Base-by-base conservation (phyloP, 2,888 invertebrate genomes). In the Chloroclysta siterata region DNA sequence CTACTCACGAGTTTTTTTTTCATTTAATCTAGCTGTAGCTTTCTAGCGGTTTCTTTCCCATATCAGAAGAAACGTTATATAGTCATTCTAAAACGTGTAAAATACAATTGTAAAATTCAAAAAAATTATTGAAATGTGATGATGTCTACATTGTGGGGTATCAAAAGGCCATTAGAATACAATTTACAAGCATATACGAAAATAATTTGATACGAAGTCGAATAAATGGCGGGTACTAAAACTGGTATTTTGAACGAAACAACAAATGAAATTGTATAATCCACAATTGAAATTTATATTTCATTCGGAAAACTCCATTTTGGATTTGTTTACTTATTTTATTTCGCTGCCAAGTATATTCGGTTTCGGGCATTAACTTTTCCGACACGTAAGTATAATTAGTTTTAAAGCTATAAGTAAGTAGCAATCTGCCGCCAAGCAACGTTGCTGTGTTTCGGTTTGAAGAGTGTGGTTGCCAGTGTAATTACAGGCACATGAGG, bases 161-260 rank as follows among this genome's bases (percentile, higher is more conserved):
- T 41, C 44, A 2, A 44, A 42, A 22, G 44, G 17, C 33, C n/a
- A 28, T 60, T 47, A n/a, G 10, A 11, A 14, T 41, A 48, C 44
- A 63, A 63, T 60, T 65, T 60, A 62, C 48, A 47, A 52, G 50
- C 36, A 41, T 55, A 61, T 46, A 22, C 57, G 47, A 53, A 56
- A 60, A 61, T 60, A 54, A 68, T 68, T 65, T 60, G 66, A 68
- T 64, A 44, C 58, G 60, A 60, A 71, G 63, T 71, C 71, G 59
- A 66, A 72, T 70, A 71, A 71, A 74, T 70, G 63, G 66, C n/a
- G 29, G 54, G 58, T 63, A 63, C 42, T 53, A 4, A 14, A 22
- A 22, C 22, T 44, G 56, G 53, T 55, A 60, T 53, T 39, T 48
- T 36, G 47, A 53, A n/a, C n/a, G n/a, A n/a, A n/a, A n/a, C n/a